Percentiles rank a stretch among this genome's conserved stretches.
Evolutionary conservation across 2,797 vertebrate species (phyloP).

Genomic region (Limnodromus scolopaceus): DNA sequence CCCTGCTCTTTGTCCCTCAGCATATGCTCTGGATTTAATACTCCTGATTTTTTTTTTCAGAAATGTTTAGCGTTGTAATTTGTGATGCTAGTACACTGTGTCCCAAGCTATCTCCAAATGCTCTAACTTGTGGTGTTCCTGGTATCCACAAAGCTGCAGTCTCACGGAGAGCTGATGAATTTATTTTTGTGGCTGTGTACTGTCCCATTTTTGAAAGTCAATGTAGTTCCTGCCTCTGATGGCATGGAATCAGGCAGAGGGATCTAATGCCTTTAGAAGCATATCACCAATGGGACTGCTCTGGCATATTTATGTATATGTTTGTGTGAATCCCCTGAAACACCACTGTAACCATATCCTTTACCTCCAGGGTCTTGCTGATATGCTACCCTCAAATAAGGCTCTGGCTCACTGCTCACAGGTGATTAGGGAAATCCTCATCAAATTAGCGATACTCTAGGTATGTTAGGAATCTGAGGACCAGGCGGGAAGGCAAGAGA

Average conservation of each 20-base stretch:
- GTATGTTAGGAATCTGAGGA: neutral
- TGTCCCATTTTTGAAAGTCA: neutral
- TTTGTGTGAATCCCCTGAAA: neutral
- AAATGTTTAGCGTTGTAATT: neutral
- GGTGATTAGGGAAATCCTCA: neutral
- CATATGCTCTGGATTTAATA: neutral
- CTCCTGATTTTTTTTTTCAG: neutral
- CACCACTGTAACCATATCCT: neutral
- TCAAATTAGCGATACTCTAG: neutral
- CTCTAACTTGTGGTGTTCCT: neutral
- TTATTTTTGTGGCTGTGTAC: neutral
- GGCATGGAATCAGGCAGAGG: neutral
- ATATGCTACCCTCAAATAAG: neutral
- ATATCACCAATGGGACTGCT: too few relatives aligned
- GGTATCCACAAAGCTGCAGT: neutral
- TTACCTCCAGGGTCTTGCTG: neutral
- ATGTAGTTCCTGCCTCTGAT: neutral
- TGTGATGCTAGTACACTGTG: neutral
- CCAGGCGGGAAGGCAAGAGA: neutral
- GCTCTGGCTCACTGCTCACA: neutral
- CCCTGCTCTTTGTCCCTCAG: neutral
- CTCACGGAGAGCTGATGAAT: neutral
- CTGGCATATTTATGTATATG: neutral
- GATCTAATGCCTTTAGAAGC: neutral
- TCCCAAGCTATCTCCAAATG: neutral